phyloP scores from a whole-genome alignment of 1,140 invertebrate genomes.

The Piezodorus guildinii region DNA sequence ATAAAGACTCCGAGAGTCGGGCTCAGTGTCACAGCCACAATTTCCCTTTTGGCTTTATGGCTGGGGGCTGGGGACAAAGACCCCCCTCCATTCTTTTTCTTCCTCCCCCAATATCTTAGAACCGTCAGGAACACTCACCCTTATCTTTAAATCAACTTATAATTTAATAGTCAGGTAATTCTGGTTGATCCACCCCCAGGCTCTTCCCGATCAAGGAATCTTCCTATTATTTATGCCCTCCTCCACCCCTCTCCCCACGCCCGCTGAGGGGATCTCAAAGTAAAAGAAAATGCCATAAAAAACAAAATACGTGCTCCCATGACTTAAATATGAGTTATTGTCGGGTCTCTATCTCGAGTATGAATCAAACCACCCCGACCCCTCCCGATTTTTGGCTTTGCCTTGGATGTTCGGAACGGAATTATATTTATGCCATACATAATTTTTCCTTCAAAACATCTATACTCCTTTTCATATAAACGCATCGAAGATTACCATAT shows the following conservation, averaged over 20 bases:
- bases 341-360: no score
- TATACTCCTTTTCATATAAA: no score
- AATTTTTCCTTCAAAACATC: no score
- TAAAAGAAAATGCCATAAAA: constrained; percentile 2
- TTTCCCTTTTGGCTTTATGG: not conserved
- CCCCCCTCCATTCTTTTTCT: not conserved
- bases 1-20: not conserved
- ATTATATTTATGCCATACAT: no score
- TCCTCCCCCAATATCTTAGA: not conserved
- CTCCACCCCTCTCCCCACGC: not conserved
- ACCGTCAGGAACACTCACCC: constrained; percentile 7
- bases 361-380: no score
- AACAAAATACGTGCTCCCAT: not conserved
- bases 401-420: no score
- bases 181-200: constrained; percentile 7
- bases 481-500: no score
- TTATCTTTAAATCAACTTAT: constrained; percentile 16
- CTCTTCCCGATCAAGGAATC: not conserved
- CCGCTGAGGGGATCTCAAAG: not conserved
- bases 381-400: no score
- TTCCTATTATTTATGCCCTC: not conserved
- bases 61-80: not conserved
- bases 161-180: constrained; percentile 16
- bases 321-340: no score
- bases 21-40: constrained; percentile 2